phyloP scores from a whole-genome alignment of 1,140 invertebrate species.

The Drosophila watanabei region DNA sequence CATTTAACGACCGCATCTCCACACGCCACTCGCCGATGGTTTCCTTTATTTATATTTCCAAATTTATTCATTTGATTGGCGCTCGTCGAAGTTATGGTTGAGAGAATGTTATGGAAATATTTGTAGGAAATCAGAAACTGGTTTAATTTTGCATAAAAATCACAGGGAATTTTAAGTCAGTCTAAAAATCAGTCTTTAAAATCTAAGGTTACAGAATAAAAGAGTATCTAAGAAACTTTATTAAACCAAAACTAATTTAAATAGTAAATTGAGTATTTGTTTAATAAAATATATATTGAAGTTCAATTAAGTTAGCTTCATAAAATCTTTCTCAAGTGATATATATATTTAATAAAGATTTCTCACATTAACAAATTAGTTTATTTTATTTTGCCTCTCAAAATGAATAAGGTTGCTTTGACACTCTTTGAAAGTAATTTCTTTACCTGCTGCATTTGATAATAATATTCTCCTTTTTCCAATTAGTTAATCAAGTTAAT shows the following conservation, averaged over 20 bases:
- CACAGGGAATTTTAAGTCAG: not conserved
- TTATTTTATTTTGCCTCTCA: not conserved
- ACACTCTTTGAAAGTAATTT: not conserved
- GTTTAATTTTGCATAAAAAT: not conserved
- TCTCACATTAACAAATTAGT: not conserved
- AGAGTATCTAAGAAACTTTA: not conserved
- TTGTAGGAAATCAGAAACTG: constrained; percentile 20
- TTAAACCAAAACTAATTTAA: not conserved
- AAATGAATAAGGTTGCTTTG: not conserved
- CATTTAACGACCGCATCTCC: not conserved
- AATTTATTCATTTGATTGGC: constrained; percentile 50
- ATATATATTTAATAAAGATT: not conserved
- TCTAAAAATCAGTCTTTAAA: not conserved
- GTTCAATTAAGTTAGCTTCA: not conserved
- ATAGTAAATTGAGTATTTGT: not conserved
- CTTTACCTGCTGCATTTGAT: not conserved
- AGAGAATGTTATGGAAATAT: constrained; percentile 22
- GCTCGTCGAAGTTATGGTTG: constrained; percentile 15
- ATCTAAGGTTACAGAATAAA: not conserved
- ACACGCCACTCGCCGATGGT: not conserved
- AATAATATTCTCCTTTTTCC: constrained; percentile 1
- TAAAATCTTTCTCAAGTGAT: not conserved
- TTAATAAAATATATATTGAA: not conserved
- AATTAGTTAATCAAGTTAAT: constrained; percentile 48
- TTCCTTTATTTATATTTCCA: constrained; percentile 35